Conservation (phyloP, 2,888 invertebrate species). For the Unio delphinus region DNA sequence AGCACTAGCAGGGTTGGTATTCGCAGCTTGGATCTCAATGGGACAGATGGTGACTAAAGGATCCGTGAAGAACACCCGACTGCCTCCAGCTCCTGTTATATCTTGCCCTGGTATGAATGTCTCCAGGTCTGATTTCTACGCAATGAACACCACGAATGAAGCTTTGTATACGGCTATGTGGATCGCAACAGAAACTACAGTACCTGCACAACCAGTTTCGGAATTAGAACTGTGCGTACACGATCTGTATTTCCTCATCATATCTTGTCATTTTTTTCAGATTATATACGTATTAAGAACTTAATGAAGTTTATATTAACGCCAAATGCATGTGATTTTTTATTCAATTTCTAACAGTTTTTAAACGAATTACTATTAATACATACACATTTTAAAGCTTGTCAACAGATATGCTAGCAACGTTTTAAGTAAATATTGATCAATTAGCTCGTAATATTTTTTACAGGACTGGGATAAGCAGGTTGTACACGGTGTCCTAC, state of each 20-base stretch:
- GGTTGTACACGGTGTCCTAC: conserved; percentile 42
- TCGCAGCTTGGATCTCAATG: conserved; percentile 24
- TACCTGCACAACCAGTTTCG: no score
- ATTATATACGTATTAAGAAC: no score
- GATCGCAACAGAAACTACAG: conserved; percentile 2
- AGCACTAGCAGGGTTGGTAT: conserved; percentile 16
- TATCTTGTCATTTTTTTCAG: no score
- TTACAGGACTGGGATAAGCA: conserved; percentile 35
- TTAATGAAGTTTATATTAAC: no score
- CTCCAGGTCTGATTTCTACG: not conserved
- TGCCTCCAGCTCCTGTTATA: conserved; percentile 33
- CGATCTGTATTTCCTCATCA: no score
- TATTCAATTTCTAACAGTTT: no score
- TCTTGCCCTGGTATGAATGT: conserved; percentile 17
- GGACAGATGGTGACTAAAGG: conserved; percentile 34
- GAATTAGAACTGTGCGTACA: no score
- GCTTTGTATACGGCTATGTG: not conserved
- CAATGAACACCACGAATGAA: no score
- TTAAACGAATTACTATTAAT: no score
- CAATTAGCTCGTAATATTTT: not conserved
- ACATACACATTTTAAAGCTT: no score
- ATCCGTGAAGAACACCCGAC: conserved; percentile 24
- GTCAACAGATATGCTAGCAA: no score
- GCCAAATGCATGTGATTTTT: no score
- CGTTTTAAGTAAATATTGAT: not conserved